phyloP scores from a whole-genome alignment of 2,113 vertebrate species.

The Thunnus maccoyii region DNA sequence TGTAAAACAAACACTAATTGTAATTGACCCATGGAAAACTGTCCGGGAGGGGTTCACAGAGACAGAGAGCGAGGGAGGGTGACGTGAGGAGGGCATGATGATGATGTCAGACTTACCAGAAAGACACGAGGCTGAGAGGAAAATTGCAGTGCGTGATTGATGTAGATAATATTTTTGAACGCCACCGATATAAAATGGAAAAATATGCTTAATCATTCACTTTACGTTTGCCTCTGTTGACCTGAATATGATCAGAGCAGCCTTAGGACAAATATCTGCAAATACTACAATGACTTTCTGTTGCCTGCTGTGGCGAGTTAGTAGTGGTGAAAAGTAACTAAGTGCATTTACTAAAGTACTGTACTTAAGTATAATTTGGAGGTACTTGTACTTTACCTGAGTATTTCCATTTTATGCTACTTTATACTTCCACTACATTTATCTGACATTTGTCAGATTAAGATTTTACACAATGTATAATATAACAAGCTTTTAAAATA shows the following conservation, averaged over 20 bases:
- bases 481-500: no score
- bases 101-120: slow-evolving; percentile 37
- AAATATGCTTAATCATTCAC: background rate
- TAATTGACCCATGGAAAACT: slow-evolving; percentile 82
- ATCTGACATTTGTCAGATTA: no score
- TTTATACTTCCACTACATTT: no score
- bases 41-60: slow-evolving; percentile 36
- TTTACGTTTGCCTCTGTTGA: background rate
- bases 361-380: no score
- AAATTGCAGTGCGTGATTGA: background rate
- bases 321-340: no score
- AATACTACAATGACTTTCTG: background rate
- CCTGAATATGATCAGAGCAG: background rate
- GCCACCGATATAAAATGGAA: background rate
- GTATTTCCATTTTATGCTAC: no score
- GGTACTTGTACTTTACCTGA: no score
- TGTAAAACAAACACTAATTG: slow-evolving; percentile 43
- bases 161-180: background rate
- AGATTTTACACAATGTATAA: no score
- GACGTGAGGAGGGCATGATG: background rate
- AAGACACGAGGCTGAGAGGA: background rate
- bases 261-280: background rate
- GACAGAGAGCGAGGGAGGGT: background rate
- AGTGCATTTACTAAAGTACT: no score
- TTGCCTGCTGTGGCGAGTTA: background rate